Base-by-base conservation (phyloP, 1,140 invertebrate genomes). In the Bombus impatiens region DNA sequence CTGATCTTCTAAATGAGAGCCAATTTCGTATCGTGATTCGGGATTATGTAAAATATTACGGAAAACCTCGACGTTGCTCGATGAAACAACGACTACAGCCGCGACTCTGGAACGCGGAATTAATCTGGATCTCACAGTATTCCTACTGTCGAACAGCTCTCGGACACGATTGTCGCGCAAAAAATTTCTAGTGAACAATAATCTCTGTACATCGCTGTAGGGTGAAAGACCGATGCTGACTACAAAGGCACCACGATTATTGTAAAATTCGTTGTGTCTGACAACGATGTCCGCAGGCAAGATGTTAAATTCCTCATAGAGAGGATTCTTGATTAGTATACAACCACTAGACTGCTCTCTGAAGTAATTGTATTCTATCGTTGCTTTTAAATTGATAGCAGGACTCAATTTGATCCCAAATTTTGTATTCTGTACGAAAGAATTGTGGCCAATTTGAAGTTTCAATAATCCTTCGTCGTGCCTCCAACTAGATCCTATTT, bases 31-130 rank as follows among this genome's bases (percentile, higher is more conserved):
- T 80, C 96, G 96, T 28, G 98, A 98, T 76, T 97, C 97, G 1
- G 97, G 97, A 95, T 99, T 99, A 81, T 98, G 96, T 70, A 99
- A 96, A 84, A 98, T 98, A 94, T 99, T 99, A 84, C 99, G 96
- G 90, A 96, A 98, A 6, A 99, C 96, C 70, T 97, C 96, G 0
- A 99, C 97, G 94, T 99, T 99, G 83, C 98, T 98, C 0, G 98
- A 98, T 1, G 98, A 97, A 59, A 99, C 96, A 0, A 99, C 98
- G 25, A 99, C 96, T 10, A 98, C 97, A 10, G 98, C 99, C 28
- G 98, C 97, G 1, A 99, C 99, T 88, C 97, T 96, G 83, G 97
- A 99, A 89, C 98, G 96, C 5, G 98, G 98, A 92, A 98, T 98
- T 18, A 99, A 94, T 84, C 96, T 97, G 15, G 96, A 96, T 82